Evolutionary conservation across 2,113 vertebrate species (phyloP).

Genomic region (Neogale vison): DNA sequence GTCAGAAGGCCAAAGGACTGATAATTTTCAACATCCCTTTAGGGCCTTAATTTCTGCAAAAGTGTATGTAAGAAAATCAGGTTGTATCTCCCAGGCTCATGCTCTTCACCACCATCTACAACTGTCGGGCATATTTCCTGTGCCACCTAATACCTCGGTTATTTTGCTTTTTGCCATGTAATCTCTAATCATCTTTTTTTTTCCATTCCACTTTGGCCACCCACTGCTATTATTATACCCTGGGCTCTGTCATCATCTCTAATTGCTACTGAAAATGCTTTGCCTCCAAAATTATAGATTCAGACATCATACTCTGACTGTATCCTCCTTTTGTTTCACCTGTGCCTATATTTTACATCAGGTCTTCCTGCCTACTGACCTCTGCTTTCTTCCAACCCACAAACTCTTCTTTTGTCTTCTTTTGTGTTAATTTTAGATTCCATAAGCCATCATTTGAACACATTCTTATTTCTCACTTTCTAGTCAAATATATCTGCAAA

Average conservation of each 20-base stretch:
- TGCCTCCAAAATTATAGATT: background rate
- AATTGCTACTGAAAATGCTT: slow-evolving; percentile 20
- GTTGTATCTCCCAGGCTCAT: background rate
- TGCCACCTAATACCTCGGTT: background rate
- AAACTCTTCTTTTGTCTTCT: background rate
- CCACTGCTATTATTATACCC: background rate
- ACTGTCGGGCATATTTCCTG: background rate
- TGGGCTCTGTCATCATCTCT: background rate
- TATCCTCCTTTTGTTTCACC: background rate
- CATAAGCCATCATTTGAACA: background rate
- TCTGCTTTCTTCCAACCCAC: background rate
- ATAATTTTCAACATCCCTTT: background rate
- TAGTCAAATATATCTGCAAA: background rate
- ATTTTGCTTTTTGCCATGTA: background rate
- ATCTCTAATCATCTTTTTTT: background rate
- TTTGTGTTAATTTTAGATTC: background rate
- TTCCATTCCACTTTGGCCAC: background rate
- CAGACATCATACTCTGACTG: background rate
- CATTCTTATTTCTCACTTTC: background rate
- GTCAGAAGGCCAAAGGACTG: background rate
- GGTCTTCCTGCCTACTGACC: background rate
- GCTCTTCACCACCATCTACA: background rate
- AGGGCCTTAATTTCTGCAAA: background rate
- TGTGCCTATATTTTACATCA: background rate
- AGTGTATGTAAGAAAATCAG: background rate